A percentile compares a stretch with the other conserved stretches of the same genome.
Conservation (phyloP, 1,140 invertebrate genomes). For the Drosophila prosaltans region DNA sequence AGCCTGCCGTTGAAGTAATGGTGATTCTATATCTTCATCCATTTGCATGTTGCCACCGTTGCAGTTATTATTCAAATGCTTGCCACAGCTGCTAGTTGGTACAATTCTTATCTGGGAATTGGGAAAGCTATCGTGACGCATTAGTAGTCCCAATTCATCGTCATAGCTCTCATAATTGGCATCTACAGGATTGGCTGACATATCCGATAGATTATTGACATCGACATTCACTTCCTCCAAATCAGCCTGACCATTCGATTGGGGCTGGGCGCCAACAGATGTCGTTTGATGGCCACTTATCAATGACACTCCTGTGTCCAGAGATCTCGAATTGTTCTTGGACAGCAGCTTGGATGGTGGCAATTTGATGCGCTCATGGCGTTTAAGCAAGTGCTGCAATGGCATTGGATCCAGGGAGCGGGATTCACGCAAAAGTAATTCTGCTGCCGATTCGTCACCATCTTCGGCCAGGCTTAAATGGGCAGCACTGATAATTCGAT, state of each 20-base stretch:
- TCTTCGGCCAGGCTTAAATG: constrained; percentile 45
- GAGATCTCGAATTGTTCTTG: constrained; percentile 79
- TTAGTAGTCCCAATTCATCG: constrained; percentile 73
- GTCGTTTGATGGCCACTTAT: constrained; percentile 63
- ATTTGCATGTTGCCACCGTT: constrained; percentile 77
- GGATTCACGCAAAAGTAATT: constrained; percentile 69
- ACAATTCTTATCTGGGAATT: constrained; percentile 66
- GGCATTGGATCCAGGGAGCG: constrained; percentile 80
- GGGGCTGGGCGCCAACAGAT: neutral
- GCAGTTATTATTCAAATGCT: constrained; percentile 84
- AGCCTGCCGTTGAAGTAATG: constrained; percentile 84
- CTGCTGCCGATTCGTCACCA: constrained; percentile 34
- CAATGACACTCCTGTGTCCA: constrained; percentile 78
- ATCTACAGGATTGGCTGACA: constrained; percentile 58
- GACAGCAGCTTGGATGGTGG: constrained; percentile 74
- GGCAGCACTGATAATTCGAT: constrained; percentile 73
- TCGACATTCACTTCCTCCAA: constrained; percentile 35
- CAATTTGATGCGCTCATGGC: constrained; percentile 67
- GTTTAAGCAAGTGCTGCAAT: constrained; percentile 69
- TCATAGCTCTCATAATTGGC: constrained; percentile 68
- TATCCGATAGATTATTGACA: constrained; percentile 29
- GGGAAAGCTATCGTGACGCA: constrained; percentile 67
- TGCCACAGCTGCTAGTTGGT: constrained; percentile 60
- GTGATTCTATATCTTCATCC: constrained; percentile 84
- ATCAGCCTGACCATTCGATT: constrained; percentile 50